Evolutionary conservation across 92 coral and sea anemone genomes (phyloP), one percentile per base, ranked within the genome.

Genomic region (Porites evermanni): DNA sequence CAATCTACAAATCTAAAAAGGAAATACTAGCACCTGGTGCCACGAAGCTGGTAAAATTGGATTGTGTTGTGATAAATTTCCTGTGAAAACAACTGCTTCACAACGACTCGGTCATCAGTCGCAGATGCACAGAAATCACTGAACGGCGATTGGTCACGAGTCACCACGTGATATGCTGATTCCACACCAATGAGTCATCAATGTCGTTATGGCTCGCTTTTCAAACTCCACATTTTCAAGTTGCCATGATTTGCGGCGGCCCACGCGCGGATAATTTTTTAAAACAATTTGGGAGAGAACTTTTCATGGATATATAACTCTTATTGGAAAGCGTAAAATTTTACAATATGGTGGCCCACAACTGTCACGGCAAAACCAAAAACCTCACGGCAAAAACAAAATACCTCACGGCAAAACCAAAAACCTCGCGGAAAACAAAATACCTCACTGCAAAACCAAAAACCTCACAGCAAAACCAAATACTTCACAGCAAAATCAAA

Each of bases 161-260:
- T 5, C 7, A 23, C 60, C 93, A 91, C 81, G 93, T 91, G 91
- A 87, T 47, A 13, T 16, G 5, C 21, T 63, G 67, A 89, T 89
- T 84, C 93, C 90, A 71, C 74, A 53, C 77, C 72, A 83, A 68
- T 89, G 82, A 84, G 87, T 88, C 91, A 82, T 54, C 32, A 53
- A 18, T 9, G 71, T 56, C 70, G 38, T 78, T 78, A 44, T 78
- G 82, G 82, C 82, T 78, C 82, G 83, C 23, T 79, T 64, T 65
- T 79, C 83, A 65, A 79, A 79, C 38, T 14, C 12, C 70, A 20
- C 70, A 66, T 66, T 66, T 20, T n/a, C 12, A 20, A 66, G 23
- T 7, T 21, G 32, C 32, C 32, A 29, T 29, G 32, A 66, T 66
- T 66, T n/a, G 29, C 10, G 2, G 12, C 70, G 32, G 70, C 70